A percentile compares a stretch with the other conserved stretches of the same genome.
Evolutionary conservation across 37 sponge, comb jelly and placozoan species (phyloP).

Genomic region (Dysidea cf. avara): DNA sequence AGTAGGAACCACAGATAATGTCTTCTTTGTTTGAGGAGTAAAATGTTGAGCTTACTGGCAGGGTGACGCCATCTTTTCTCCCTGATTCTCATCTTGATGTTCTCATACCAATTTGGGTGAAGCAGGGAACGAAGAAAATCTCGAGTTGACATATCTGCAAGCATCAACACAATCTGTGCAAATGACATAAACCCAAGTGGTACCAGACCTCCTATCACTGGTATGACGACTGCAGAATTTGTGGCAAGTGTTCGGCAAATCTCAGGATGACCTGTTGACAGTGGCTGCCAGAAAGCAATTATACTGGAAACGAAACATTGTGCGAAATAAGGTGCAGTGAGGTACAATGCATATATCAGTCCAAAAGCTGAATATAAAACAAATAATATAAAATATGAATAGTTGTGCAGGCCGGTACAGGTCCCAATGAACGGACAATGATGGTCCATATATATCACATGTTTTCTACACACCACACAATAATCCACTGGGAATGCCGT

Average conservation of each 20-base stretch:
- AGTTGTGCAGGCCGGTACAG: no score
- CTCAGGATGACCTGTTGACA: no score
- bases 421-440: no score
- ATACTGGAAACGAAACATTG: no score
- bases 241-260: background rate
- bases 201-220: background rate
- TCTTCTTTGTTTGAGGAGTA: background rate
- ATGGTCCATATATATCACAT: conserved; percentile 21
- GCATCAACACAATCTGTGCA: conserved; percentile 6
- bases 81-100: background rate
- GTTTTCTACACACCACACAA: conserved; percentile 1
- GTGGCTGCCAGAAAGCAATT: no score
- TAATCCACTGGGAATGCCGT: background rate
- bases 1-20: no score
- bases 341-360: no score
- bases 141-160: background rate
- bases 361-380: no score
- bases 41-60: background rate
- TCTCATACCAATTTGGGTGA: background rate
- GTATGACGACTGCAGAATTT: background rate
- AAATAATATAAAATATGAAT: no score
- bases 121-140: background rate
- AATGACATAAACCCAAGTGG: background rate
- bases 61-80: background rate
- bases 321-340: no score